Evolutionary conservation across 2,888 invertebrate genomes (phyloP).

Genomic region (Hylaea fasciaria): DNA sequence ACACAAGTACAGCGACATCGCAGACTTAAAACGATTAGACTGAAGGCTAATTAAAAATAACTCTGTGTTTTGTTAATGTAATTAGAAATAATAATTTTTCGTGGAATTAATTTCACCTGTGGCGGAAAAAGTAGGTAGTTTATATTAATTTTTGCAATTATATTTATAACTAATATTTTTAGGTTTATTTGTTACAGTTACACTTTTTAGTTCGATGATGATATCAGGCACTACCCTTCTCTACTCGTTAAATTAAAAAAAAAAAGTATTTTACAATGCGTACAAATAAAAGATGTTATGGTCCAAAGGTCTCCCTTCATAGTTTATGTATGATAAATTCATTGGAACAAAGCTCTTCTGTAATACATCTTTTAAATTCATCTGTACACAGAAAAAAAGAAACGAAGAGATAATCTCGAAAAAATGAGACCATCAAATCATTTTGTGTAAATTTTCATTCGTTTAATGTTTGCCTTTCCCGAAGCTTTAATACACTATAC

Average conservation of each 20-base stretch:
- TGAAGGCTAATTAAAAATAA: constrained; percentile 40
- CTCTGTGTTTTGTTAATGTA: constrained; percentile 31
- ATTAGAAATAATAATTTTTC: constrained; percentile 8
- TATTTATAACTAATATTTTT: too few relatives aligned
- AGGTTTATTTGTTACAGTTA: too few relatives aligned
- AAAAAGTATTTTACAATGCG: too few relatives aligned
- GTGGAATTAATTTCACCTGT: constrained; percentile 17
- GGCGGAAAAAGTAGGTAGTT: neutral
- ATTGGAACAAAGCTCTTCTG: constrained; percentile 7
- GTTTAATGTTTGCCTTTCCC: constrained; percentile 70
- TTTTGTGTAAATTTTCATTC: constrained; percentile 67
- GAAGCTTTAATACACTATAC: constrained; percentile 74
- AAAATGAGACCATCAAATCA: constrained; percentile 44
- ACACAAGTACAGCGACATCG: constrained; percentile 27
- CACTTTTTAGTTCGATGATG: too few relatives aligned
- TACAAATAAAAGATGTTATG: too few relatives aligned
- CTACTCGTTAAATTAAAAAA: too few relatives aligned
- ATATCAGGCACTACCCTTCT: too few relatives aligned
- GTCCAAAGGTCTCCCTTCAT: neutral
- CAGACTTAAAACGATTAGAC: constrained; percentile 28
- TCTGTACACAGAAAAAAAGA: constrained; percentile 9
- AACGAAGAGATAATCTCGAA: constrained; percentile 32
- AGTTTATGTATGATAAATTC: constrained; percentile 4
- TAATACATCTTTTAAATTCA: constrained; percentile 17
- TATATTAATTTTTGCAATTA: neutral